Conservation (phyloP, 2,797 vertebrate species). For the Vultur gryphus region DNA sequence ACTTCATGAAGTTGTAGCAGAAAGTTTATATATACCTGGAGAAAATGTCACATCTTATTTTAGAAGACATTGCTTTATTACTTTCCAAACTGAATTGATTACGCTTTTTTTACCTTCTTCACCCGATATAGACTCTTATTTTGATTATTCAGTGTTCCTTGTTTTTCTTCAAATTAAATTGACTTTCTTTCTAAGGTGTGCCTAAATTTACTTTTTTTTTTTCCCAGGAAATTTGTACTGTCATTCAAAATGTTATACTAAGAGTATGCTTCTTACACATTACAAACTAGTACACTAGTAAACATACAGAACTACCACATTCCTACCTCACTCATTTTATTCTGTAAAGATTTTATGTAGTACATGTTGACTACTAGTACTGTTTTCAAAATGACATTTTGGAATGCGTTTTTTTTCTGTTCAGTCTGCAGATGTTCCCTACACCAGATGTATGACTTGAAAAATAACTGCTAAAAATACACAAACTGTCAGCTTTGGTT, state of each 20-base stretch:
- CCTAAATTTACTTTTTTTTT: background rate
- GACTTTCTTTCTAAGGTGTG: background rate
- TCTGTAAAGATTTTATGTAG: background rate
- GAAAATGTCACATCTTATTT: background rate
- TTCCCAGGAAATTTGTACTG: background rate
- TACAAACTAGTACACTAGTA: background rate
- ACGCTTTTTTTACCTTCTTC: background rate
- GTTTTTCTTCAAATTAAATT: background rate
- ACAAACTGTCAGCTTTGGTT: background rate
- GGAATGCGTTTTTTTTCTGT: background rate
- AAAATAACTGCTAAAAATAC: slow-evolving; percentile 40
- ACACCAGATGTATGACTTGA: slow-evolving; percentile 21
- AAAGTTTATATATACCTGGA: background rate
- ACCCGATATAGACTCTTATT: background rate
- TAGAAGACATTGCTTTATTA: background rate
- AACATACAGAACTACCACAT: background rate
- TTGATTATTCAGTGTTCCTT: background rate
- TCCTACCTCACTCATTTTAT: background rate
- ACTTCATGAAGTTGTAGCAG: background rate
- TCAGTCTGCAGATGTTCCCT: slow-evolving; percentile 8
- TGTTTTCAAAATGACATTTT: background rate
- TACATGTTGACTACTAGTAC: background rate
- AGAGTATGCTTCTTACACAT: background rate
- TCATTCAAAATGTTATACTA: background rate
- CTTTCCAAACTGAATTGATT: background rate